These are phyloP conservation scores for Channa striata DNA, from an alignment of 2,797 vertebrate genomes.

Conservation along the genomic window DNA sequence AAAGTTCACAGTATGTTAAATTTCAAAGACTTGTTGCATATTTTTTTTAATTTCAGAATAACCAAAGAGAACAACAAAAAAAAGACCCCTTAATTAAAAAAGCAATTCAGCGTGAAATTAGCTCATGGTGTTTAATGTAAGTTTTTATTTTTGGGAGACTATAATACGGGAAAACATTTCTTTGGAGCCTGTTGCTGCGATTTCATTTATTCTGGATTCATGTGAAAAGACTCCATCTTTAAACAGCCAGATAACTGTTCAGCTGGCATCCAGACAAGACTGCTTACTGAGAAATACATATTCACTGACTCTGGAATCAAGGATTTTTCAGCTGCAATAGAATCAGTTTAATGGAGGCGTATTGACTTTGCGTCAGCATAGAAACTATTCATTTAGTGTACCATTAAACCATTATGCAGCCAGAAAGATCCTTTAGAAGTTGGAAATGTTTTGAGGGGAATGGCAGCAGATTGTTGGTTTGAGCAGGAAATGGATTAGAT, in stretches of 20 bases:
- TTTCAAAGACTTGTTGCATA: background rate
- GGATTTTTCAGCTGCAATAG: constrained; percentile 9
- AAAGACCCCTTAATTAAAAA: background rate
- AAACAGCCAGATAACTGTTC: constrained; percentile 21
- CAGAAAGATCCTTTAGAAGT: constrained; percentile 26
- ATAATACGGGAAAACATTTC: constrained; percentile 11
- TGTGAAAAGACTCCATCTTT: constrained; percentile 19
- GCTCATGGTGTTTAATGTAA: background rate
- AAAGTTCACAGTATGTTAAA: no score
- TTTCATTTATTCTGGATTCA: constrained; percentile 32
- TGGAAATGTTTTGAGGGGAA: constrained; percentile 8
- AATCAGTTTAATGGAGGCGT: constrained; percentile 43
- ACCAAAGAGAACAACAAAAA: constrained; percentile 24
- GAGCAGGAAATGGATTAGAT: constrained; percentile 27
- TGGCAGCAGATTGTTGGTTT: constrained; percentile 9
- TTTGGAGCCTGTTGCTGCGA: constrained; percentile 5
- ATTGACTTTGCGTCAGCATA: constrained; percentile 1
- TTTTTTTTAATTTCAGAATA: constrained; percentile 8
- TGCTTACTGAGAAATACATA: background rate
- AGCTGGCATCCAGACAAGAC: background rate
- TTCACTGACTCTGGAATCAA: constrained; percentile 9
- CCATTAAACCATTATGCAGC: constrained; percentile 13
- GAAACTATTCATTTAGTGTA: constrained; percentile 36
- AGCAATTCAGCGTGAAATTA: constrained; percentile 13
- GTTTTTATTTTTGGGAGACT: constrained; percentile 1